These are phyloP conservation scores for Galerucella calmariensis DNA, from an alignment of 2,888 invertebrate genomes.

Conservation along the genomic window DNA sequence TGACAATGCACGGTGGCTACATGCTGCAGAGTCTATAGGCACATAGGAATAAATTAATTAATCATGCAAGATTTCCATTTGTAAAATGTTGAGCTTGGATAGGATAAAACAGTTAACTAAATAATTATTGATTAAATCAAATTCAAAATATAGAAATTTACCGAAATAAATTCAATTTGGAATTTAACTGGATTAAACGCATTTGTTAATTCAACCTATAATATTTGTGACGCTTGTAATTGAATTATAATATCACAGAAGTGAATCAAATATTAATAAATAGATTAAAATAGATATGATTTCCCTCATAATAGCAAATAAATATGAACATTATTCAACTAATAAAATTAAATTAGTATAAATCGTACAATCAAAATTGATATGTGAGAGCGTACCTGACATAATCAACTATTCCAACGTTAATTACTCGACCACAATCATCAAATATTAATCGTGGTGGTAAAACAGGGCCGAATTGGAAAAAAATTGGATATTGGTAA, in stretches of 20 bases:
- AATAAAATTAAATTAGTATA: not conserved
- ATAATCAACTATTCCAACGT: not conserved
- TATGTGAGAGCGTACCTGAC: not conserved
- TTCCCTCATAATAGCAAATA: not conserved
- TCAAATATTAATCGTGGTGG: slow-evolving; percentile 1
- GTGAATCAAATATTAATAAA: not conserved
- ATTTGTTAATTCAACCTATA: not conserved
- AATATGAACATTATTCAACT: not conserved
- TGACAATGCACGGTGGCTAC: too few relatives aligned
- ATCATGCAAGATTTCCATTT: too few relatives aligned
- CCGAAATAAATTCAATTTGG: not conserved
- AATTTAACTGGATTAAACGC: not conserved
- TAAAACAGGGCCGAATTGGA: not conserved
- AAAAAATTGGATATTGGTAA: not conserved
- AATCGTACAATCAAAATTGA: slow-evolving; percentile 1
- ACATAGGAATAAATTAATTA: too few relatives aligned
- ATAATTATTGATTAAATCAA: not conserved
- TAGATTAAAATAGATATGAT: slow-evolving; percentile 1
- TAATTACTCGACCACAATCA: not conserved
- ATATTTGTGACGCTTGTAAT: not conserved
- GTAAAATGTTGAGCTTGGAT: too few relatives aligned
- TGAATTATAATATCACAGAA: not conserved
- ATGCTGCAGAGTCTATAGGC: too few relatives aligned
- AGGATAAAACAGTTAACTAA: too few relatives aligned
- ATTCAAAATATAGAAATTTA: not conserved